phyloP scores from a whole-genome alignment of 2,888 invertebrate species.

The Abrostola triplasia region DNA sequence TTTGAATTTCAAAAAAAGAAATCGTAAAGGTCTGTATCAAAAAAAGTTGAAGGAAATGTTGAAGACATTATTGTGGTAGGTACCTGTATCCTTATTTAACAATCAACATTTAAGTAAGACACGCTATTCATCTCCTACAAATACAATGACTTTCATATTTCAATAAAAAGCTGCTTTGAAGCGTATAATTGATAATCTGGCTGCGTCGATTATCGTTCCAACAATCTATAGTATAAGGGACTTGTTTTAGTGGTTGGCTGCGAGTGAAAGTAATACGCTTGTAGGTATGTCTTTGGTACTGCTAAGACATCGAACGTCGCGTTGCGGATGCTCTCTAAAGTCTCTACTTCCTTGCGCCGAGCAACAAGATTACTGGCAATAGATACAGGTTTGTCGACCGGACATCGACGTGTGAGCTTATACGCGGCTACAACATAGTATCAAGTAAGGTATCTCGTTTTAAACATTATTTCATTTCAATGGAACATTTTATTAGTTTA shows the following conservation, averaged over 20 bases:
- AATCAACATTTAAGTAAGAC: not conserved
- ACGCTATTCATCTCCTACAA: constrained; percentile 9
- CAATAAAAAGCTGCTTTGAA: constrained; percentile 15
- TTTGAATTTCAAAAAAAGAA: constrained; percentile 18
- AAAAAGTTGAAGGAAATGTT: too few species aligned
- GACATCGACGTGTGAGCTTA: constrained; percentile 41
- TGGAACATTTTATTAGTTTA: too few species aligned
- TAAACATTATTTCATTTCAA: not conserved
- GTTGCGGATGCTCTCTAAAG: constrained; percentile 61
- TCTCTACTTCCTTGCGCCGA: constrained; percentile 61
- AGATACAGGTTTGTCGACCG: constrained; percentile 72
- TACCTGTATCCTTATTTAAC: not conserved
- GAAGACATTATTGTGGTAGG: too few species aligned
- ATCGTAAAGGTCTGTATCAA: not conserved
- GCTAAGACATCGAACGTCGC: constrained; percentile 30
- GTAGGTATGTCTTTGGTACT: constrained; percentile 15
- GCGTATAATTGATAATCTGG: constrained; percentile 29
- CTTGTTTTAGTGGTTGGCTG: constrained; percentile 14
- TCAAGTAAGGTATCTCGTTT: constrained; percentile 4
- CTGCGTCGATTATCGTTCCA: constrained; percentile 36
- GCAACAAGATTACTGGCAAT: constrained; percentile 65
- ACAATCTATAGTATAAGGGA: constrained; percentile 29
- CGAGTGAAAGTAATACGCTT: constrained; percentile 30
- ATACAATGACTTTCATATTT: constrained; percentile 10
- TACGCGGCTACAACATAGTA: not conserved